Base-by-base conservation (phyloP, 2,797 vertebrate genomes). In the Clarias platycephalus region DNA sequence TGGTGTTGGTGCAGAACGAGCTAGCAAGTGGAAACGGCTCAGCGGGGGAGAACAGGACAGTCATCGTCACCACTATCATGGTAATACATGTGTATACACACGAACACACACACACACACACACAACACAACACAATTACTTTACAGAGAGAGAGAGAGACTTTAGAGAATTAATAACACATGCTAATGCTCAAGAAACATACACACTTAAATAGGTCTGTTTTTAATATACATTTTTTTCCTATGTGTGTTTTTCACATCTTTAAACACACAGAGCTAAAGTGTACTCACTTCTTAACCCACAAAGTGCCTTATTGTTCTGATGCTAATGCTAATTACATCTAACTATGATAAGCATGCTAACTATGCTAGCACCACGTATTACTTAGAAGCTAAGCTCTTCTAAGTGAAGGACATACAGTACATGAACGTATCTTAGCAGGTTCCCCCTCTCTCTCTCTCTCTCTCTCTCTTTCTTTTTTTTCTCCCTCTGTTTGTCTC, bases 31-130 rank as follows among this genome's bases (percentile, higher is more conserved):
- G 95, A 91, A 98, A 99, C 89, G 98, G 96, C 88, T 95, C 97
- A 16, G 92, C 95, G 8, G 96, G 98, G 91, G 98, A 98, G 91
- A 99, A 99, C 84, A 94, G 97, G 87, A 99, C 98, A n/a, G 97
- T 99, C 55, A 96, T 99, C 86, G 98, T 99, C 89, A 99, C 98
- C 66, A 99, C 98, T 86, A 99, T 99, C 92, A 96, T 99, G 98
- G 98, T 99, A 97, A 97, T 94, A 94, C 90, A 92, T 87, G 28
- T 62, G 55, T 31, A 85, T 20, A 55, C 58, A 83, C 22, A 40
- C 15, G 2, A 5, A 62, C 60, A 64, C 37, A 22, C 37, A 20
- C 77, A 49, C 60, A 5, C 70, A 80, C 37, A 80, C 60, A 63
- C 22, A 64, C 22, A 64, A 80, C 57, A 66, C 0, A 12, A n/a